phyloP scores from a whole-genome alignment of 1,140 invertebrate species.

The Contarinia nasturtii region DNA sequence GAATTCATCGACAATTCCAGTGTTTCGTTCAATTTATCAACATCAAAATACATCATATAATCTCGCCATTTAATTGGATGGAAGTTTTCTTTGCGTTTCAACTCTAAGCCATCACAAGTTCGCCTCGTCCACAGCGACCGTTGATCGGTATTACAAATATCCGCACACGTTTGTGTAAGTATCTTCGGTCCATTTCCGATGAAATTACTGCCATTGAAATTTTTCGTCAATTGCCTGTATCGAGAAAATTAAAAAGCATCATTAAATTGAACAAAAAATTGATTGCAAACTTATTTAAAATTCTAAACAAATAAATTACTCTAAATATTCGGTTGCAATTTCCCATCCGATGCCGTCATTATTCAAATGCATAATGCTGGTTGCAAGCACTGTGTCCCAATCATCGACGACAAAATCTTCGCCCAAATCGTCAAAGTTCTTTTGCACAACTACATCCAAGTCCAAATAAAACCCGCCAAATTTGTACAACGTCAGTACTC shows the following conservation, averaged over 20 bases:
- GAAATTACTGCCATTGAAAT: constrained; percentile 44
- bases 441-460: constrained; percentile 49
- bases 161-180: constrained; percentile 40
- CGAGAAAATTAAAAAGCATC: neutral
- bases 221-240: constrained; percentile 32
- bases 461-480: constrained; percentile 62
- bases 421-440: constrained; percentile 32
- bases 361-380: constrained; percentile 42
- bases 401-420: constrained; percentile 45
- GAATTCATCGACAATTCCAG: constrained; percentile 30
- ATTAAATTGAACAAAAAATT: neutral
- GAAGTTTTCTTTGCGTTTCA: constrained; percentile 38
- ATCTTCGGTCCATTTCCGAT: constrained; percentile 53
- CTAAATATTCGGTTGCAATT: constrained; percentile 33
- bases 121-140: constrained; percentile 33
- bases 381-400: constrained; percentile 33
- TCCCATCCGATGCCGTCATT: constrained; percentile 30
- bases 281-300: too few relatives aligned
- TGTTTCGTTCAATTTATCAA: constrained; percentile 23
- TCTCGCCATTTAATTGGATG: constrained; percentile 42
- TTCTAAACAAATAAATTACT: neutral
- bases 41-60: constrained; percentile 41
- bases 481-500: constrained; percentile 53
- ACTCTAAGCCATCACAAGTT: constrained; percentile 40
- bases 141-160: constrained; percentile 34